Evolutionary conservation across 2,888 invertebrate genomes (phyloP).

Genomic region (Arrhopalites spinosus): DNA sequence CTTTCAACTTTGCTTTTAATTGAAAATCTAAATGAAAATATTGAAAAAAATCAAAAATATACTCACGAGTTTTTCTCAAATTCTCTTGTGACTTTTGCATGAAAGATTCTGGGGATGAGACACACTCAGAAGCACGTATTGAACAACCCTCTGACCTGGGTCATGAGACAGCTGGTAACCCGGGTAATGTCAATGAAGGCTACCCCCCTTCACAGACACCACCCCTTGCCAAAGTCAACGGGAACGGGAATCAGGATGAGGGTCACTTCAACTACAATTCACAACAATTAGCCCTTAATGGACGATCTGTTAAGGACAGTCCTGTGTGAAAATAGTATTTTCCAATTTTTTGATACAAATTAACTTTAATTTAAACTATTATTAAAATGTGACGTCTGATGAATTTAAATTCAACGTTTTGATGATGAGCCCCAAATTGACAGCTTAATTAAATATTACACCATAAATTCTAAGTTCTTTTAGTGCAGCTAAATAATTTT

Average conservation of each 20-base stretch:
- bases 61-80: conserved; percentile 39
- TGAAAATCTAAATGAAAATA: not conserved
- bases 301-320: conserved; percentile 56
- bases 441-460: too few relatives aligned
- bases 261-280: conserved; percentile 45
- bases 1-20: not conserved
- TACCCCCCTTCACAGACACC: conserved; percentile 52
- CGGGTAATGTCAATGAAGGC: conserved; percentile 42
- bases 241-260: conserved; percentile 49
- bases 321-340: conserved; percentile 48
- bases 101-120: conserved; percentile 46
- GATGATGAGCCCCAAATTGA: too few relatives aligned
- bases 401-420: too few relatives aligned
- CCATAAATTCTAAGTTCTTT: not conserved
- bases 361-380: not conserved
- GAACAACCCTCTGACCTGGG: conserved; percentile 51
- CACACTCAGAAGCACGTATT: conserved; percentile 55
- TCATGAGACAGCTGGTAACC: conserved; percentile 53
- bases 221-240: conserved; percentile 40
- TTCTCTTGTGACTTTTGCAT: conserved; percentile 34
- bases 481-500: not conserved
- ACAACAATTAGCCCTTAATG: conserved; percentile 43
- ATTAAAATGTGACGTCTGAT: too few relatives aligned
- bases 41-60: conserved; percentile 5
- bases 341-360: not conserved